phyloP scores from a whole-genome alignment of 2,888 invertebrate species.

The Epirrhoe alternata region DNA sequence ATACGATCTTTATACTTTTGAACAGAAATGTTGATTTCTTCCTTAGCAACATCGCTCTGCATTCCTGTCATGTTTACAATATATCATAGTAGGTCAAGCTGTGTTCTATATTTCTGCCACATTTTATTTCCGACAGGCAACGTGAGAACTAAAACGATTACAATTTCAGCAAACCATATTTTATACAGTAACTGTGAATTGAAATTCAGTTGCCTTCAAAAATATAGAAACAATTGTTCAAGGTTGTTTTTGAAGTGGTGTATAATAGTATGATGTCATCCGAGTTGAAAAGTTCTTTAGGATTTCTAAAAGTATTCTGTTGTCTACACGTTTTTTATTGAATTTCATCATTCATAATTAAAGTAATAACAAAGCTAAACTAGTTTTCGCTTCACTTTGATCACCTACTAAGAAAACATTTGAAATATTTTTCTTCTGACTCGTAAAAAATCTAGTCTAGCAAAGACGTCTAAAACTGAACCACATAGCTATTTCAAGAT shows the following conservation, averaged over 20 bases:
- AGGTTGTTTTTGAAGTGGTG: constrained; percentile 23
- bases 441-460: constrained; percentile 28
- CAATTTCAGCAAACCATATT: constrained; percentile 34
- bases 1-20: background rate
- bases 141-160: constrained; percentile 27
- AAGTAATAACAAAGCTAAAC: constrained; percentile 1
- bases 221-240: constrained; percentile 28
- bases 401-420: constrained; percentile 9
- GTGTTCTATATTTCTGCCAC: constrained; percentile 9
- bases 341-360: background rate
- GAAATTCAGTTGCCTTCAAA: constrained; percentile 26
- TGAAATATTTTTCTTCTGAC: constrained; percentile 18
- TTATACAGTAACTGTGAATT: constrained; percentile 29
- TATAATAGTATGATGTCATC: constrained; percentile 20
- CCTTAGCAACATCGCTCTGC: constrained; percentile 12
- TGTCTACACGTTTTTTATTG: background rate
- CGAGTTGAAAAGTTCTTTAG: background rate
- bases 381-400: constrained; percentile 13
- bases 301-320: background rate
- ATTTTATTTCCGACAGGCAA: constrained; percentile 6
- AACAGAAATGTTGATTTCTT: background rate
- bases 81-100: constrained; percentile 1
- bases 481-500: constrained; percentile 34
- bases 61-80: constrained; percentile 5
- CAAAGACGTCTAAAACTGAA: constrained; percentile 28